Evolutionary conservation across 2,888 invertebrate genomes (phyloP).

Genomic region (Chrysodeixis includens): DNA sequence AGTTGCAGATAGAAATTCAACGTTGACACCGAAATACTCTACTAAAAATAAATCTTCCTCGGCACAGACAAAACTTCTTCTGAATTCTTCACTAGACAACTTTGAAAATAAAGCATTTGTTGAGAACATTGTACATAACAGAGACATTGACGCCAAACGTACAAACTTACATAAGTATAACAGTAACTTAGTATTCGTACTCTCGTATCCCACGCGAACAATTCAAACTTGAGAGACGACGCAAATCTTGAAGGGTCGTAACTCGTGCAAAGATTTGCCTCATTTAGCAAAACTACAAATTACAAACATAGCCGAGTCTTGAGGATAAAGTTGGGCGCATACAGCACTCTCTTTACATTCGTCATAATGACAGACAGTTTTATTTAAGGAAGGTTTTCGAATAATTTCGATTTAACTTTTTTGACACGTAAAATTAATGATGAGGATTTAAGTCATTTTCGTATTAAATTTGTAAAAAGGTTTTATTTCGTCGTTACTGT

Average conservation of each 20-base stretch:
- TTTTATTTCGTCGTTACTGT: too few relatives aligned
- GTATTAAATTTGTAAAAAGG: too few relatives aligned
- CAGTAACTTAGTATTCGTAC: background rate
- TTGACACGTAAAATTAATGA: too few relatives aligned
- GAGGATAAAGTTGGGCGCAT: constrained; percentile 20
- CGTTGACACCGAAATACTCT: too few relatives aligned
- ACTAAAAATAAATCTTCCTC: too few relatives aligned
- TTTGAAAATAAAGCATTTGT: background rate
- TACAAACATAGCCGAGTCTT: constrained; percentile 38
- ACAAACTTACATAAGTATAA: background rate
- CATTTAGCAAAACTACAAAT: constrained; percentile 35
- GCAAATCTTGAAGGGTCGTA: constrained; percentile 20
- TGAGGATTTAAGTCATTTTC: too few relatives aligned
- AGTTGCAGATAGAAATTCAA: too few relatives aligned
- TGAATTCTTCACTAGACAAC: background rate
- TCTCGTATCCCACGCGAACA: constrained; percentile 12
- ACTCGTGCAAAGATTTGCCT: constrained; percentile 31
- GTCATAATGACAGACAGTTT: constrained; percentile 31
- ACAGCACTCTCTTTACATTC: constrained; percentile 29
- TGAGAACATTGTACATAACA: background rate
- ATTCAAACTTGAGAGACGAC: constrained; percentile 24
- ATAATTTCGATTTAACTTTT: constrained; percentile 16
- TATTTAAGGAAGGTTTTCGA: constrained; percentile 40
- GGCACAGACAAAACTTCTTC: background rate
- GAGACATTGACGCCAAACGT: background rate